These are phyloP conservation scores for Lithosia quadra DNA, from an alignment of 2,888 invertebrate species.

Conservation along the genomic window DNA sequence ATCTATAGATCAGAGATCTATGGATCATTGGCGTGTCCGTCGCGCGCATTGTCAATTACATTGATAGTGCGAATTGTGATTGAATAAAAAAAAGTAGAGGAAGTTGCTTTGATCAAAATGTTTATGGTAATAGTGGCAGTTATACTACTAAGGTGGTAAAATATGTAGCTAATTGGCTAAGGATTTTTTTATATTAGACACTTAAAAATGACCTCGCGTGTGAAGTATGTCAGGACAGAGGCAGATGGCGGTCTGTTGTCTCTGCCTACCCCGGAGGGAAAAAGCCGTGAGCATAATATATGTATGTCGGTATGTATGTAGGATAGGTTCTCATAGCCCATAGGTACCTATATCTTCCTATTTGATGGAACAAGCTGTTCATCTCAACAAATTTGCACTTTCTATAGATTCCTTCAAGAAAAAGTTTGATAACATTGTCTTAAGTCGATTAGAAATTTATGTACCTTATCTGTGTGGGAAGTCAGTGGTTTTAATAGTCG, in stretches of 20 bases:
- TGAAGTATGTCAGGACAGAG: too few relatives aligned
- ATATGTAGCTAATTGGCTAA: too few relatives aligned
- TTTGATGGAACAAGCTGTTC: not conserved
- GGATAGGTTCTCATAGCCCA: too few relatives aligned
- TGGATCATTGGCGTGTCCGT: slow-evolving; percentile 49
- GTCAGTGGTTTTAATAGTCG: too few relatives aligned
- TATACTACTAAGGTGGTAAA: too few relatives aligned
- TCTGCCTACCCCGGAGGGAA: too few relatives aligned
- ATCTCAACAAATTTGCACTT: not conserved
- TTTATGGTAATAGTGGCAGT: not conserved
- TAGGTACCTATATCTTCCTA: not conserved
- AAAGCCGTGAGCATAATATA: too few relatives aligned
- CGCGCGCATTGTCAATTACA: slow-evolving; percentile 45
- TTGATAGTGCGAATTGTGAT: slow-evolving; percentile 29
- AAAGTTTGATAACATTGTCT: not conserved
- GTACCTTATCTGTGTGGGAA: slow-evolving; percentile 4
- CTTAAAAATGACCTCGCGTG: too few relatives aligned
- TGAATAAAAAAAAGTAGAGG: slow-evolving; percentile 11
- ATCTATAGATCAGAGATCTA: slow-evolving; percentile 61
- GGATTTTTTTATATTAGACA: too few relatives aligned
- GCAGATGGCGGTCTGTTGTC: too few relatives aligned
- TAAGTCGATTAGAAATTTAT: not conserved
- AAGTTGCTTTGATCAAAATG: slow-evolving; percentile 1
- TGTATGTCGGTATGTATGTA: too few relatives aligned
- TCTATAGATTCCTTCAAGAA: not conserved